Evolutionary conservation across 2,797 vertebrate species (phyloP).

Genomic region (Malurus leucopterus): DNA sequence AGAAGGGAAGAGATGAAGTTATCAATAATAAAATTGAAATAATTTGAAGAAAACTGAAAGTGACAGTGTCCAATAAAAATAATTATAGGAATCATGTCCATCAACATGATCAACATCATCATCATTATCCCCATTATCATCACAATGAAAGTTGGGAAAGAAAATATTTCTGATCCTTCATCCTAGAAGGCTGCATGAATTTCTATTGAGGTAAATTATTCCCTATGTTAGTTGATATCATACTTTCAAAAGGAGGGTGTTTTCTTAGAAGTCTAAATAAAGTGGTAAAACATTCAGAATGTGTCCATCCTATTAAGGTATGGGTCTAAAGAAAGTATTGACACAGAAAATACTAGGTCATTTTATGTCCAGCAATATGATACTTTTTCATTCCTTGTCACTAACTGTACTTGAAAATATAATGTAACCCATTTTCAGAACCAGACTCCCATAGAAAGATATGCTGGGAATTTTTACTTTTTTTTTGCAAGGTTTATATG

Average conservation of each 20-base stretch:
- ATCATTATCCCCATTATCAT: not conserved
- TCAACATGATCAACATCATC: not conserved
- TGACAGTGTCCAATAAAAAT: not conserved
- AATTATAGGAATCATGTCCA: not conserved
- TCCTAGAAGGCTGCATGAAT: not conserved
- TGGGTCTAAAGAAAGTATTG: not conserved
- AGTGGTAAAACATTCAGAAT: not conserved
- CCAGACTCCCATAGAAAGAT: rapidly evolving
- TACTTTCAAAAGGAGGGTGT: not conserved
- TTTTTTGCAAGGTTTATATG: not conserved
- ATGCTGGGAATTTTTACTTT: rapidly evolving
- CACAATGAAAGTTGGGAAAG: not conserved
- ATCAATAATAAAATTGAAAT: not conserved
- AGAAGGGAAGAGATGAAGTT: not conserved
- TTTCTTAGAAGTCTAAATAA: not conserved
- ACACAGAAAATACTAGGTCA: not conserved
- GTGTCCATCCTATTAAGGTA: not conserved
- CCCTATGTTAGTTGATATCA: not conserved
- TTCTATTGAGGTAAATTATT: not conserved
- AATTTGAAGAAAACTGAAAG: not conserved
- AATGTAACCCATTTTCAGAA: not conserved
- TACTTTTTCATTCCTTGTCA: not conserved
- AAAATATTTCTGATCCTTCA: not conserved
- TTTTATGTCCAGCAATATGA: not conserved
- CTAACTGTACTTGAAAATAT: not conserved